phyloP scores from a whole-genome alignment of 1,140 invertebrate genomes.

The Trissolcus basalis region DNA sequence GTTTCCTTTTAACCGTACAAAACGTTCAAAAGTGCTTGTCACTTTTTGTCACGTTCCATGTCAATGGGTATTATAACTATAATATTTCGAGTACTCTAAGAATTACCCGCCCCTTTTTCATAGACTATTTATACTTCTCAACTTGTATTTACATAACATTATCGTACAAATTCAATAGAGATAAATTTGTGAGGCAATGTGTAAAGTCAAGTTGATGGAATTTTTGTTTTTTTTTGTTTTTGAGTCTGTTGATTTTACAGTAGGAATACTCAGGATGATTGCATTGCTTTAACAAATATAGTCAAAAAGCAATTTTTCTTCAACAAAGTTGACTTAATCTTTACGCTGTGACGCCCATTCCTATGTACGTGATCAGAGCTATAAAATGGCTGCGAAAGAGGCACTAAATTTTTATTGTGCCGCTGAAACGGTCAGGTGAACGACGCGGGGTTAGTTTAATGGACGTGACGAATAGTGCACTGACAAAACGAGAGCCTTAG shows the following conservation, averaged over 20 bases:
- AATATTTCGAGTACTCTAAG: too few species aligned
- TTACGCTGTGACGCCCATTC: constrained; percentile 47
- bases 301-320: constrained; percentile 53
- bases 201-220: not conserved
- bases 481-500: constrained; percentile 41
- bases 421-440: constrained; percentile 57
- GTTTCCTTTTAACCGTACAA: constrained; percentile 27
- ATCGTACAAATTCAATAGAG: not conserved
- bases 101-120: too few species aligned
- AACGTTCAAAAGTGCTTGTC: constrained; percentile 37
- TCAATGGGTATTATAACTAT: constrained; percentile 17
- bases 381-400: constrained; percentile 56
- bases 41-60: constrained; percentile 17
- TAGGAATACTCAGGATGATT: constrained; percentile 8
- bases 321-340: constrained; percentile 58
- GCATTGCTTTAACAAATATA: constrained; percentile 42
- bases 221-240: too few species aligned
- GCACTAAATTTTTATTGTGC: constrained; percentile 61
- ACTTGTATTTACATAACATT: not conserved
- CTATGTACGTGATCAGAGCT: constrained; percentile 58
- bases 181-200: too few species aligned
- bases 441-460: constrained; percentile 59
- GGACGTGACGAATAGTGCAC: constrained; percentile 52
- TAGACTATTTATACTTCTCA: too few species aligned
- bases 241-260: constrained; percentile 1